These are phyloP conservation scores for Chironomus tepperi DNA, from an alignment of 1,140 invertebrate species.

Conservation along the genomic window DNA sequence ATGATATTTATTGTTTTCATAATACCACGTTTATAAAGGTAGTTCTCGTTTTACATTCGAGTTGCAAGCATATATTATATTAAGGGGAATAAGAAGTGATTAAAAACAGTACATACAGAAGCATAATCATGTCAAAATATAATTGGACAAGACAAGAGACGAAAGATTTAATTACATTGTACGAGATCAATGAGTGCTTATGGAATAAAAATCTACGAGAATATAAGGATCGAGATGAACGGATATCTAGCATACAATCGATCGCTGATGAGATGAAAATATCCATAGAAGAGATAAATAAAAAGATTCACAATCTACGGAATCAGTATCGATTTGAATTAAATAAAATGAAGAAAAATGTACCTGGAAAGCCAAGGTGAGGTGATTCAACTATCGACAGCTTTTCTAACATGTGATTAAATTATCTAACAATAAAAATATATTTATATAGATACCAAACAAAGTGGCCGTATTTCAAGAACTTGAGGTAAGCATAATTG, in stretches of 20 bases:
- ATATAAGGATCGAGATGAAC: constrained; percentile 35
- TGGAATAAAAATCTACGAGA: constrained; percentile 35
- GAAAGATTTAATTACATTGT: constrained; percentile 34
- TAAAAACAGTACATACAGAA: neutral
- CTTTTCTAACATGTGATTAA: neutral
- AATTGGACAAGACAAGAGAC: constrained; percentile 36
- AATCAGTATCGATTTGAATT: constrained; percentile 38
- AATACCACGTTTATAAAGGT: too few relatives aligned
- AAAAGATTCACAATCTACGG: constrained; percentile 37
- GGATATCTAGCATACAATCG: constrained; percentile 31
- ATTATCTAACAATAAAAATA: neutral
- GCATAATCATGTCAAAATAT: neutral
- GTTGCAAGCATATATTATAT: too few relatives aligned
- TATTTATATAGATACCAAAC: neutral
- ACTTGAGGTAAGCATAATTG: neutral
- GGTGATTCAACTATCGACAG: neutral
- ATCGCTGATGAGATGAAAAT: constrained; percentile 33
- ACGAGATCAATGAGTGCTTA: constrained; percentile 34
- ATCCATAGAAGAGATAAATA: constrained; percentile 35
- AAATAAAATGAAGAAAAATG: constrained; percentile 32
- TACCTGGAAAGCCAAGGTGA: constrained; percentile 7
- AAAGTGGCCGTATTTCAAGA: constrained; percentile 15
- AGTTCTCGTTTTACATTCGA: too few relatives aligned
- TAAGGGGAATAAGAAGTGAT: too few relatives aligned
- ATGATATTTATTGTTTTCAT: too few relatives aligned